These are phyloP conservation scores for Avahi laniger DNA, from an alignment of 2,797 vertebrate genomes.

Conservation along the genomic window DNA sequence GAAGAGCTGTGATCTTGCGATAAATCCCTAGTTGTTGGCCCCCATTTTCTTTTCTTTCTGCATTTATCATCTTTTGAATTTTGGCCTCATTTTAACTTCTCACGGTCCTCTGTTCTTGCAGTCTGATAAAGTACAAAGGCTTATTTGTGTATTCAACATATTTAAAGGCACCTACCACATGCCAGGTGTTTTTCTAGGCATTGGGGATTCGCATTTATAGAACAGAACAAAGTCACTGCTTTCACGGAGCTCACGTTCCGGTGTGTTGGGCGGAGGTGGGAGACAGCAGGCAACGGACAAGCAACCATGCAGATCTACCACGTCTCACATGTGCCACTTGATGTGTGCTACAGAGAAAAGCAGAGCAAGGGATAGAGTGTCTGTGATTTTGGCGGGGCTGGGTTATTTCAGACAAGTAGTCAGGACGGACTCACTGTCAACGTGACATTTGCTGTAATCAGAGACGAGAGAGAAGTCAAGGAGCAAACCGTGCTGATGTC, in stretches of 20 bases:
- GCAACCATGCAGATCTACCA: accelerated
- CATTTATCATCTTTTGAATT: not conserved
- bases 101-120: not conserved
- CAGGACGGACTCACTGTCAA: not conserved
- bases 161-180: not conserved
- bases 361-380: not conserved
- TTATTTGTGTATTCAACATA: not conserved
- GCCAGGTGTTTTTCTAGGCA: not conserved
- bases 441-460: not conserved
- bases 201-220: not conserved
- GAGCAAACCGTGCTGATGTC: not conserved
- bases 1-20: not conserved
- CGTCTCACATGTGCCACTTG: not conserved
- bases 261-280: accelerated
- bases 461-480: not conserved
- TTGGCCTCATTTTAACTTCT: not conserved
- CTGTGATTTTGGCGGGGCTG: not conserved
- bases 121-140: not conserved
- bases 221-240: not conserved
- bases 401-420: not conserved
- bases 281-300: not conserved
- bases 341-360: not conserved
- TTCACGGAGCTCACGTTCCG: not conserved
- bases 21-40: not conserved
- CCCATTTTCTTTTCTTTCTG: not conserved